phyloP scores from a whole-genome alignment of 2,113 vertebrate genomes.

The Macheiramphus alcinus region DNA sequence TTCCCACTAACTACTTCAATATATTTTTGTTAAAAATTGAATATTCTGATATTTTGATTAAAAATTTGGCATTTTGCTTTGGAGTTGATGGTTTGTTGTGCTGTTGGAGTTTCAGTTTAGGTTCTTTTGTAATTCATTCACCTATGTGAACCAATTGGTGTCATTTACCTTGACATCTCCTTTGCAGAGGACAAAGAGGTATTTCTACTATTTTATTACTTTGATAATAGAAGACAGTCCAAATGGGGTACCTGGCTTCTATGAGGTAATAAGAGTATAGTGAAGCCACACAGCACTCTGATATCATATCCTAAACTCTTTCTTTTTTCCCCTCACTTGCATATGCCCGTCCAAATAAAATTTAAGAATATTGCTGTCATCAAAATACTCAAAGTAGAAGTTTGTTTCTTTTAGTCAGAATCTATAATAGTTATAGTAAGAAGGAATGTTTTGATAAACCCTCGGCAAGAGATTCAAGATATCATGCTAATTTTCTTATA shows the following conservation, averaged over 20 bases:
- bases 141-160: not conserved
- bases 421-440: not conserved
- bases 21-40: not conserved
- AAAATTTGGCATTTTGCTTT: not conserved
- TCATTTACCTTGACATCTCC: not conserved
- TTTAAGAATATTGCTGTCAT: not conserved
- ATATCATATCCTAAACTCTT: not conserved
- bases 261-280: rapidly evolving
- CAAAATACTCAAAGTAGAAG: not conserved
- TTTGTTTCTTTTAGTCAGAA: not conserved
- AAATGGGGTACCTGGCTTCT: not conserved
- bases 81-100: not conserved
- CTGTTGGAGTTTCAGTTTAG: not conserved
- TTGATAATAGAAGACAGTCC: not conserved
- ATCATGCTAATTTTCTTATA: not conserved
- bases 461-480: not conserved
- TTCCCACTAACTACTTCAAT: not conserved
- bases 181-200: not conserved
- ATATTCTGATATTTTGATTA: not conserved
- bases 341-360: not conserved
- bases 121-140: not conserved
- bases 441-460: not conserved
- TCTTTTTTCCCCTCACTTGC: not conserved
- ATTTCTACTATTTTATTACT: not conserved
- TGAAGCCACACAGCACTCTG: not conserved